Conservation (phyloP, 1,140 invertebrate genomes). For the Megathymus violae region DNA sequence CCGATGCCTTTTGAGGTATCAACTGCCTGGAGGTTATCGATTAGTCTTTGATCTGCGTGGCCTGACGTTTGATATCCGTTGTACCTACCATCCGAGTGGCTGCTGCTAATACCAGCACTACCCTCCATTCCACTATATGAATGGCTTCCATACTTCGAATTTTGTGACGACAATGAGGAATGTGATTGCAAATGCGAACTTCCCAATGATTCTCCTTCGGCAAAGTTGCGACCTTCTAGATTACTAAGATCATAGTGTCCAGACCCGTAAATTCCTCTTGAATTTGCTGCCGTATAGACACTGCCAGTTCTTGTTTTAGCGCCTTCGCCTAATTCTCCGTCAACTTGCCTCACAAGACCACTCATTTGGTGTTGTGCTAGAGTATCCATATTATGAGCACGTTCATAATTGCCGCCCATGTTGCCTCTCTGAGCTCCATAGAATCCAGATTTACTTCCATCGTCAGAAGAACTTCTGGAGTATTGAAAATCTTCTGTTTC, state of each 20-base stretch:
- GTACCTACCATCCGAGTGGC: conserved; percentile 42
- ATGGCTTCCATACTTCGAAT: conserved; percentile 41
- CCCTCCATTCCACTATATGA: conserved; percentile 37
- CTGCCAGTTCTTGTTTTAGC: conserved; percentile 65
- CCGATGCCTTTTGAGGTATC: conserved; percentile 42
- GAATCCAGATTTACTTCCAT: conserved; percentile 71
- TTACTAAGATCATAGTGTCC: conserved; percentile 66
- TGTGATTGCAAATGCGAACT: conserved; percentile 47
- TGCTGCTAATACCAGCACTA: conserved; percentile 44
- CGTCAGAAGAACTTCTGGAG: conserved; percentile 76
- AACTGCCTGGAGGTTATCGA: conserved; percentile 45
- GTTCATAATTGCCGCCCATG: conserved; percentile 80
- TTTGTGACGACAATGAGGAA: conserved; percentile 49
- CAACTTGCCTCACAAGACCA: conserved; percentile 64
- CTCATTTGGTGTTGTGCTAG: conserved; percentile 78
- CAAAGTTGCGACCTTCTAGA: conserved; percentile 69
- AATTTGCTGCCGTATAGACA: conserved; percentile 72
- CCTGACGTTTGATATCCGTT: conserved; percentile 39
- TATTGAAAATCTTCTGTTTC: conserved; percentile 82
- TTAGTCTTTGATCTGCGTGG: conserved; percentile 43
- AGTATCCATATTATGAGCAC: conserved; percentile 79
- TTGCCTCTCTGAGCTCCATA: conserved; percentile 80
- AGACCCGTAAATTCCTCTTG: conserved; percentile 69
- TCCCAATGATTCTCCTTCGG: conserved; percentile 48
- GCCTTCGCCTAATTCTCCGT: conserved; percentile 73